Evolutionary conservation across 1,140 invertebrate genomes (phyloP).

Genomic region (Brachionus calyciflorus): DNA sequence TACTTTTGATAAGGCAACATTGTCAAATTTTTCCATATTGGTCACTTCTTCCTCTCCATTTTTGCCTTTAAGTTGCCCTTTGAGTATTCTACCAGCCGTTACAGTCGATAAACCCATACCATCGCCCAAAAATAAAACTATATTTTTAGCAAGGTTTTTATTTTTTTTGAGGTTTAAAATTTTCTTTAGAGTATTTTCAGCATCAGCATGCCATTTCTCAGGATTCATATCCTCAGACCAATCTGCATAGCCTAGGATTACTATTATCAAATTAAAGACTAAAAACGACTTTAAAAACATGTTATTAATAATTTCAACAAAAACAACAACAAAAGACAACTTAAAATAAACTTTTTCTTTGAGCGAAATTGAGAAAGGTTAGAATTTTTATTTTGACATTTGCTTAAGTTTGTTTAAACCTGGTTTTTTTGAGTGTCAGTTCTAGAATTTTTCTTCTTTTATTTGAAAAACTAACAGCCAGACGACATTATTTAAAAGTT

Average conservation of each 20-base stretch:
- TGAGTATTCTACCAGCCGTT: slow-evolving; percentile 74
- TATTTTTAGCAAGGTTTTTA: slow-evolving; percentile 72
- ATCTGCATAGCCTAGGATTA: neutral
- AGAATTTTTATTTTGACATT: too few relatives aligned
- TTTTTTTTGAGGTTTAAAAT: neutral
- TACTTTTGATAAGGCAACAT: slow-evolving; percentile 48
- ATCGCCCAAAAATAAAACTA: slow-evolving; percentile 85
- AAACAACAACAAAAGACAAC: too few relatives aligned
- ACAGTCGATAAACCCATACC: slow-evolving; percentile 88
- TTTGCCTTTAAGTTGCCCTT: slow-evolving; percentile 65
- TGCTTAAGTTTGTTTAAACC: too few relatives aligned
- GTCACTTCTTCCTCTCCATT: slow-evolving; percentile 66
- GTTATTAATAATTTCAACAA: too few relatives aligned
- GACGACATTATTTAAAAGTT: too few relatives aligned
- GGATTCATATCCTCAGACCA: slow-evolving; percentile 3
- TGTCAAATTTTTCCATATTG: slow-evolving; percentile 41
- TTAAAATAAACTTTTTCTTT: too few relatives aligned
- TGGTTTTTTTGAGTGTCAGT: too few relatives aligned
- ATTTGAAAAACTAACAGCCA: too few relatives aligned
- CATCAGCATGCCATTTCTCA: slow-evolving; percentile 2
- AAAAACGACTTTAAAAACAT: too few relatives aligned
- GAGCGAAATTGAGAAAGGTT: too few relatives aligned
- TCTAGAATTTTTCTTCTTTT: too few relatives aligned
- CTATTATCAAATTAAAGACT: too few relatives aligned
- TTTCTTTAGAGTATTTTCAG: neutral